A percentile compares a stretch with the other conserved stretches of the same genome.
phyloP scores from a whole-genome alignment of 1,140 invertebrate species.

The Drosophila ercepeae region DNA sequence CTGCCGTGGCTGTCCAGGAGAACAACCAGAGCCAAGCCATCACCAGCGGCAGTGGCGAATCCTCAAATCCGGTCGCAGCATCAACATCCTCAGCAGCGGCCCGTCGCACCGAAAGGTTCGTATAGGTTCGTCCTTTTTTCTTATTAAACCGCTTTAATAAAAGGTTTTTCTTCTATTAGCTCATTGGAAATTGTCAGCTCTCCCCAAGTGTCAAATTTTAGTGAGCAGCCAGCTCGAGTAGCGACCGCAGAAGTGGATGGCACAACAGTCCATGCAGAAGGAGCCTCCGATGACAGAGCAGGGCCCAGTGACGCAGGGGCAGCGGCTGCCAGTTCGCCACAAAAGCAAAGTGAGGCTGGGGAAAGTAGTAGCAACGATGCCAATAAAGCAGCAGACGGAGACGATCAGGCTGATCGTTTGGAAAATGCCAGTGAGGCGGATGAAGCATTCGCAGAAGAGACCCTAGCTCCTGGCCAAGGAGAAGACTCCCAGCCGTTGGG shows the following conservation, averaged over 20 bases:
- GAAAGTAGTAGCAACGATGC: conserved; percentile 43
- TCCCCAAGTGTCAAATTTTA: conserved; percentile 86
- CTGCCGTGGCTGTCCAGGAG: conserved; percentile 59
- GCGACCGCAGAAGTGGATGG: conserved; percentile 85
- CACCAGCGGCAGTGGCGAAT: conserved; percentile 84
- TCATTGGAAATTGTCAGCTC: conserved; percentile 97
- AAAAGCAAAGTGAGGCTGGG: conserved; percentile 52
- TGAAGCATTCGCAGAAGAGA: conserved; percentile 72
- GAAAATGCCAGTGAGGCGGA: conserved; percentile 66
- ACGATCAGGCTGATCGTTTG: conserved; percentile 36
- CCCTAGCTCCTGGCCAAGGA: conserved; percentile 40
- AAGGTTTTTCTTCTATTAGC: conserved; percentile 44
- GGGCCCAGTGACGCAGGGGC: conserved; percentile 50
- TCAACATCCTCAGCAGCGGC: conserved; percentile 85
- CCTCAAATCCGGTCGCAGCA: conserved; percentile 43
- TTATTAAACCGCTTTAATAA: not conserved
- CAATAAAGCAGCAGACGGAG: conserved; percentile 47
- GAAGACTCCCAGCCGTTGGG: conserved; percentile 62
- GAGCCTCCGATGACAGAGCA: conserved; percentile 48
- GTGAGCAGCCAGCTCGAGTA: conserved; percentile 84
- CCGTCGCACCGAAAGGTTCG: conserved; percentile 90
- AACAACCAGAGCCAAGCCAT: conserved; percentile 86
- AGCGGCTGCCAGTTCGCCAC: conserved; percentile 53
- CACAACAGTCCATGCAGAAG: conserved; percentile 35
- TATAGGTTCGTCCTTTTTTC: not conserved